A percentile compares a stretch with the other conserved stretches of the same genome.
Evolutionary conservation across 2,888 invertebrate genomes (phyloP).

Genomic region (Lysandra coridon): DNA sequence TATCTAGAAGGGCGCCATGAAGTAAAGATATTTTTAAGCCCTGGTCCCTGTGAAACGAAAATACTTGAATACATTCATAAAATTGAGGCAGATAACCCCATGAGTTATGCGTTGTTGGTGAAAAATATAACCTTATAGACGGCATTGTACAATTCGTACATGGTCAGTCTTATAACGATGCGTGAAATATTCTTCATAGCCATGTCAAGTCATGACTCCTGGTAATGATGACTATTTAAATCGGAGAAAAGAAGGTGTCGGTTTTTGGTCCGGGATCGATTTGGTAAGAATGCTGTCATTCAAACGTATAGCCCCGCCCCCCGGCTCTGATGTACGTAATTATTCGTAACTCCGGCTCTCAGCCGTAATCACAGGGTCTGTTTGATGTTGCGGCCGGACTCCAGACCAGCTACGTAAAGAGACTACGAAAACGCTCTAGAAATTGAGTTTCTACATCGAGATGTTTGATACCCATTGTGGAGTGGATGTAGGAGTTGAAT

Average conservation of each 20-base stretch:
- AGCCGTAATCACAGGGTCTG: conserved; percentile 65
- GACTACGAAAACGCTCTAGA: conserved; percentile 8
- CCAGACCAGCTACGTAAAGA: conserved; percentile 44
- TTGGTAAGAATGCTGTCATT: conserved; percentile 50
- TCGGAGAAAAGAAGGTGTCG: neutral
- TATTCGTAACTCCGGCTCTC: conserved; percentile 46
- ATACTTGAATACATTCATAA: no score
- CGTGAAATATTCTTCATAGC: neutral
- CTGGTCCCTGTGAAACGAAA: no score
- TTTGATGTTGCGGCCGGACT: conserved; percentile 56
- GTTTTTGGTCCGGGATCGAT: conserved; percentile 29
- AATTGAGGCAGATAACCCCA: no score
- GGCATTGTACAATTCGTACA: no score
- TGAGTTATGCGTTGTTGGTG: no score
- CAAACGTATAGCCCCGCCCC: conserved; percentile 63
- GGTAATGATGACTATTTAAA: neutral
- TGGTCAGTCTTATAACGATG: no score
- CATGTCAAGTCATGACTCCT: neutral
- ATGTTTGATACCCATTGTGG: neutral
- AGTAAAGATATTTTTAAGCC: neutral
- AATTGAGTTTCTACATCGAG: conserved; percentile 7
- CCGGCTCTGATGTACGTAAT: conserved; percentile 45
- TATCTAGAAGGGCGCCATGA: neutral
- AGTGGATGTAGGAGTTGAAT: neutral
- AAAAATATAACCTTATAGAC: no score